These are phyloP conservation scores for Caenorhabditis doughertyi DNA, from an alignment of 2,888 invertebrate species.

Conservation along the genomic window DNA sequence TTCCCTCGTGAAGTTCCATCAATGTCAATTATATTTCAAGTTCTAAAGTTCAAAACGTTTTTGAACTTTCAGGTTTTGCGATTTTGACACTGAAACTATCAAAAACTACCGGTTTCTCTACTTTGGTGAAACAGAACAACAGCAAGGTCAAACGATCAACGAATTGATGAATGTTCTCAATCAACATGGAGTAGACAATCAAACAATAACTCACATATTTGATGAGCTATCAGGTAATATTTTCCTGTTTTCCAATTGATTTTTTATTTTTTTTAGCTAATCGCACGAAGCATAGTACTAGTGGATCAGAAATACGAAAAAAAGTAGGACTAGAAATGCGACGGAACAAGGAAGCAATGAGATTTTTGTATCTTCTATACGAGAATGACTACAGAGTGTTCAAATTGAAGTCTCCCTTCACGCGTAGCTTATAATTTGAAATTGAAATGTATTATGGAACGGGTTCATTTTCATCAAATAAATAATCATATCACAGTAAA, in stretches of 20 bases:
- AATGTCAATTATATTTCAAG: no score
- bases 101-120: conserved; percentile 47
- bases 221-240: conserved; percentile 43
- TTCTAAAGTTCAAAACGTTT: no score
- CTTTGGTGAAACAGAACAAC: conserved; percentile 51
- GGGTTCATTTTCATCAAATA: neutral
- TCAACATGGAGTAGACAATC: conserved; percentile 28
- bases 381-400: conserved; percentile 53
- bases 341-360: conserved; percentile 29
- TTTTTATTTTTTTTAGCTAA: conserved; percentile 34
- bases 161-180: conserved; percentile 39
- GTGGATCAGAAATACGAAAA: conserved; percentile 44
- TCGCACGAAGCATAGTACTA: conserved; percentile 55
- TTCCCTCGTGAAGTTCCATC: no score
- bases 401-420: conserved; percentile 46
- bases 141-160: conserved; percentile 29
- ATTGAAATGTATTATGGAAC: neutral
- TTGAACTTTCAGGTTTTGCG: conserved; percentile 2
- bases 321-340: conserved; percentile 33
- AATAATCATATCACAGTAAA: neutral
- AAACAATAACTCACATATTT: conserved; percentile 11
- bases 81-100: conserved; percentile 30
- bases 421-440: neutral
- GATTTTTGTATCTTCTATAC: conserved; percentile 38
- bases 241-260: neutral